Conservation (phyloP, 2,113 vertebrate species). For the Pseudorectes ferrugineus region DNA sequence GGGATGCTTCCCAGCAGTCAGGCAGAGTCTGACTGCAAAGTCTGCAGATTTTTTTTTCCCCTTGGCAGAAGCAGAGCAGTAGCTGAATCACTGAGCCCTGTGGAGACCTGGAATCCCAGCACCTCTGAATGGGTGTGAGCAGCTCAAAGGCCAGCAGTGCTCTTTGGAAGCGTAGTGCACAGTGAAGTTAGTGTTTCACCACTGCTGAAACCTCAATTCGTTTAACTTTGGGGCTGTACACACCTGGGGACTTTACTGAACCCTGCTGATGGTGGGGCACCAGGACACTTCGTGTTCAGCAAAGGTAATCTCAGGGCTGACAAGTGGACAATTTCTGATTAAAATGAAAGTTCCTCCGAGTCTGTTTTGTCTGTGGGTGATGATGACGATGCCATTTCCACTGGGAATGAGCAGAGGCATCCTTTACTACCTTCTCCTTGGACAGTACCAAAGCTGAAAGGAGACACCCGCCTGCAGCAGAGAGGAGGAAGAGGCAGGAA, state of each 20-base stretch:
- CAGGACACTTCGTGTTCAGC: fast-evolving
- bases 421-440: background rate
- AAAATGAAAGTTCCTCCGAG: background rate
- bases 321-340: background rate
- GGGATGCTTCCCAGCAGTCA: background rate
- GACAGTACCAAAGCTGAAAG: background rate
- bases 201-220: fast-evolving
- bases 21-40: background rate
- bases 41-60: background rate
- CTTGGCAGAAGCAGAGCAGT: background rate
- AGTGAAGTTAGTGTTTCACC: background rate
- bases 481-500: background rate
- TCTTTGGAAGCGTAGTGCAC: background rate
- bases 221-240: background rate
- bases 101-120: background rate
- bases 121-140: background rate
- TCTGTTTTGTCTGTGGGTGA: background rate
- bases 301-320: background rate
- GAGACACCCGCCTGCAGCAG: background rate
- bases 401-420: background rate
- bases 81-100: fast-evolving
- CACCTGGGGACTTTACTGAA: fast-evolving
- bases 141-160: background rate
- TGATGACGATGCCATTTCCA: fast-evolving
- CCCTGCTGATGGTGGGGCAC: background rate